phyloP scores from a whole-genome alignment of 2,888 invertebrate genomes.

The Nemurella pictetii region DNA sequence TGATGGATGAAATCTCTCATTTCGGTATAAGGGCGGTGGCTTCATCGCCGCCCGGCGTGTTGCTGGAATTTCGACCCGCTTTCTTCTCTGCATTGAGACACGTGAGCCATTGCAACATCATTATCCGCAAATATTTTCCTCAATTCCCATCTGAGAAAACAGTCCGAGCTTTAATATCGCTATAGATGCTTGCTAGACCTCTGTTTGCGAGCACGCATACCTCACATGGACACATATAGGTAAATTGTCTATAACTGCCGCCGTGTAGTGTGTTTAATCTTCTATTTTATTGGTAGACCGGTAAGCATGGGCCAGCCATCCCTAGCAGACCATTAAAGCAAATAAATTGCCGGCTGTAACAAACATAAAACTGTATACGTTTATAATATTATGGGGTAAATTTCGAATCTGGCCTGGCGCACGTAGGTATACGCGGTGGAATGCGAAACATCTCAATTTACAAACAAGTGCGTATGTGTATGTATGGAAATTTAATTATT shows the following conservation, averaged over 20 bases:
- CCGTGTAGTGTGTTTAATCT: not conserved
- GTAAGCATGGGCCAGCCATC: not conserved
- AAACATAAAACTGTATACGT: constrained; percentile 11
- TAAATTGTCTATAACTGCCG: not conserved
- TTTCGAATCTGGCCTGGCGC: not conserved
- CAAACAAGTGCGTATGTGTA: not conserved
- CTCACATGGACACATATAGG: not conserved
- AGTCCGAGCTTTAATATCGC: not conserved
- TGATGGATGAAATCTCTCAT: not conserved
- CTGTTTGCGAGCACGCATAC: too few relatives aligned
- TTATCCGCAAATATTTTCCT: not conserved
- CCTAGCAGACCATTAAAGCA: constrained; percentile 18
- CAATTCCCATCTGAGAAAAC: not conserved
- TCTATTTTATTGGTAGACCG: not conserved
- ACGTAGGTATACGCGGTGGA: not conserved
- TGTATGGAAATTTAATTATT: not conserved
- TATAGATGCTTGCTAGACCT: too few relatives aligned
- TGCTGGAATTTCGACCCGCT: not conserved
- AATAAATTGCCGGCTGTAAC: not conserved
- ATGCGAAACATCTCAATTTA: not conserved
- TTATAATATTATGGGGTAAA: not conserved
- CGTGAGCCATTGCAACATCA: not conserved
- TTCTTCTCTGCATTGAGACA: not conserved
- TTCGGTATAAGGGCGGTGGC: not conserved
- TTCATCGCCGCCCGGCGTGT: not conserved